Base-by-base conservation (phyloP, 2,113 vertebrate species). In the Chaenogobius annularis region DNA sequence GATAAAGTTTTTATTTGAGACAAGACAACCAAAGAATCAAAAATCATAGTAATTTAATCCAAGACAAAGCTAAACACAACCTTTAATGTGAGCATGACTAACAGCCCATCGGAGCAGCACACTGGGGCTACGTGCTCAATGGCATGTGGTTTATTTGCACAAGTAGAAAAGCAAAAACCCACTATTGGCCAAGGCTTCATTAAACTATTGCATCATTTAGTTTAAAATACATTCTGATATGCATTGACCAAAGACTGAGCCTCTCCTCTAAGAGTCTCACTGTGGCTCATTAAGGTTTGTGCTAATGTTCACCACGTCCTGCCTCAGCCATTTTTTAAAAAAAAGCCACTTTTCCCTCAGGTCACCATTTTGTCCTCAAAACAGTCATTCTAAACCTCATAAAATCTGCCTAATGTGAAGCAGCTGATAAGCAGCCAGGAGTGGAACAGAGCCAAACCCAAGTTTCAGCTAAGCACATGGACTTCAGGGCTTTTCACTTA, bases 361-460 rank as follows among this genome's bases (percentile, higher is more conserved):
- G 35, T 61, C 54, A 55, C 67, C 20, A 23, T 54, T 12, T 52
- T 26, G 52, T 69, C 35, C 23, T 65, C 40, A 56, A 23, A 3
- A 37, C 66, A 47, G 8, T 31, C 69, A 61, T 46, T 66, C 69
- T 48, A 46, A 12, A 48, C 64, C 61, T 59, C 52, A 3, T 55
- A 14, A 17, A 5, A 47, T 71, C 77, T 10, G 35, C 31, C 63
- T 78, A 54, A 70, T 72, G 76, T 52, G 74, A 10, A 47, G 35
- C 85, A 75, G 69, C 72, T 73, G 77, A 83, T 75, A 66, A 72
- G 56, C 31, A 68, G 73, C 65, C 43, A 50, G 63, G 68, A 20
- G 23, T 66, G 66, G 61, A 58, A 3, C 1, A 0, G 35, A 1
- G 66, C 77, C 80, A 82, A 54, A 72, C 50, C 55, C 31, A 46